Conservation (phyloP, 2,797 vertebrate species). For the Nyctibius grandis region DNA sequence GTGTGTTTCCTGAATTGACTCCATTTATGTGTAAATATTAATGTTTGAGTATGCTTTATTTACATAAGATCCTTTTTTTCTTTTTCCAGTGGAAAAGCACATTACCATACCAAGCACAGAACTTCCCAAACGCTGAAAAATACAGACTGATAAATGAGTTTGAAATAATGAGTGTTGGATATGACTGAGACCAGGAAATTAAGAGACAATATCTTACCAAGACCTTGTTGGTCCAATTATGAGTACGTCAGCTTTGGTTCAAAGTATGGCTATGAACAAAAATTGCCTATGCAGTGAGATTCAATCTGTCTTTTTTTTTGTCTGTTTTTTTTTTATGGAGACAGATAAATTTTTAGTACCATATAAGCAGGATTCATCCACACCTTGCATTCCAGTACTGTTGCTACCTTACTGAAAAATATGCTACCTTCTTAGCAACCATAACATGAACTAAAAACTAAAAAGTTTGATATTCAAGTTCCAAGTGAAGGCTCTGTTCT, state of each 20-base stretch:
- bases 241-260: background rate
- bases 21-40: slow-evolving; percentile 10
- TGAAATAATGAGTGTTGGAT: background rate
- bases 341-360: background rate
- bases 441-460: background rate
- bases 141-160: slow-evolving; percentile 9
- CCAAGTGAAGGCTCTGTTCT: background rate
- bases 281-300: background rate
- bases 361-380: background rate
- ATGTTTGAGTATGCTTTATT: background rate
- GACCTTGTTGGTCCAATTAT: background rate
- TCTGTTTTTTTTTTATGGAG: background rate
- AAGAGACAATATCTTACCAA: background rate
- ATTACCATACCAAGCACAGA: background rate
- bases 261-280: background rate
- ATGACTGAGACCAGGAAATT: background rate
- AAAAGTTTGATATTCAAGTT: background rate
- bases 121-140: background rate
- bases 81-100: background rate
- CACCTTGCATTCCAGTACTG: background rate
- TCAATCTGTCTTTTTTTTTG: background rate
- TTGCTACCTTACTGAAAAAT: background rate
- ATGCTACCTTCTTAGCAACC: background rate
- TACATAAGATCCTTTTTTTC: background rate
- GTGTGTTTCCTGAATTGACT: slow-evolving; percentile 13